phyloP scores from a whole-genome alignment of 2,888 invertebrate genomes.

The Leptogaster cylindrica region DNA sequence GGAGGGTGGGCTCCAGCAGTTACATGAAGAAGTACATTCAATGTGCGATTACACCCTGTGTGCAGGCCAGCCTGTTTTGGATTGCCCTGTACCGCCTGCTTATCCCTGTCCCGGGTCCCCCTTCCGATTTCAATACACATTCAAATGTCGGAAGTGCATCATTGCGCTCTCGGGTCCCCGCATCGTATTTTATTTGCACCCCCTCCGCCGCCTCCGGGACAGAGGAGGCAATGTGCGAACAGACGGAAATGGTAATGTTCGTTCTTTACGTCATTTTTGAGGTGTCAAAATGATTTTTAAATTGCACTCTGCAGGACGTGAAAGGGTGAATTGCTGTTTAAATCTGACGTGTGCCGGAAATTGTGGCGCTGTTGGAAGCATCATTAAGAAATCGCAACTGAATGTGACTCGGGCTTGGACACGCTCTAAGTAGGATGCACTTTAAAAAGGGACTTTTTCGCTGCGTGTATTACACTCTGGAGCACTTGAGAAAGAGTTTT shows the following conservation, averaged over 20 bases:
- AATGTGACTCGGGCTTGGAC: too few relatives aligned
- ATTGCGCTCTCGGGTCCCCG: not conserved
- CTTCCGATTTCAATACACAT: slow-evolving; percentile 18
- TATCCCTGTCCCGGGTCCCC: not conserved
- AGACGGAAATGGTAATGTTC: not conserved
- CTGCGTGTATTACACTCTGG: too few relatives aligned
- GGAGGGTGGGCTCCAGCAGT: not conserved
- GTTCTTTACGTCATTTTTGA: slow-evolving; percentile 5
- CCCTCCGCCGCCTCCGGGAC: not conserved
- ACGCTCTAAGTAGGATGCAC: too few relatives aligned
- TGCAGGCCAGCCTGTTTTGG: not conserved
- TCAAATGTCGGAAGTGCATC: slow-evolving; percentile 20
- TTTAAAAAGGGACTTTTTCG: too few relatives aligned
- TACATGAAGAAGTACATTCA: not conserved
- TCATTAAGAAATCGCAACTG: too few relatives aligned
- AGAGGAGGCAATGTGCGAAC: not conserved
- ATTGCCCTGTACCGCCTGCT: not conserved
- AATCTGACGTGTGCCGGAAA: not conserved
- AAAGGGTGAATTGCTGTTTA: not conserved
- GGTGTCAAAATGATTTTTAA: slow-evolving; percentile 22
- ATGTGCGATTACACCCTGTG: not conserved
- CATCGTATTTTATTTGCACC: not conserved
- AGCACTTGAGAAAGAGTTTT: too few relatives aligned
- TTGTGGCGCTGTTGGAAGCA: not conserved
- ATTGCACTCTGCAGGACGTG: slow-evolving; percentile 10